A percentile compares a stretch with the other conserved stretches of the same genome.
phyloP scores from a whole-genome alignment of 2,888 invertebrate species.

The Eupithecia tripunctaria region DNA sequence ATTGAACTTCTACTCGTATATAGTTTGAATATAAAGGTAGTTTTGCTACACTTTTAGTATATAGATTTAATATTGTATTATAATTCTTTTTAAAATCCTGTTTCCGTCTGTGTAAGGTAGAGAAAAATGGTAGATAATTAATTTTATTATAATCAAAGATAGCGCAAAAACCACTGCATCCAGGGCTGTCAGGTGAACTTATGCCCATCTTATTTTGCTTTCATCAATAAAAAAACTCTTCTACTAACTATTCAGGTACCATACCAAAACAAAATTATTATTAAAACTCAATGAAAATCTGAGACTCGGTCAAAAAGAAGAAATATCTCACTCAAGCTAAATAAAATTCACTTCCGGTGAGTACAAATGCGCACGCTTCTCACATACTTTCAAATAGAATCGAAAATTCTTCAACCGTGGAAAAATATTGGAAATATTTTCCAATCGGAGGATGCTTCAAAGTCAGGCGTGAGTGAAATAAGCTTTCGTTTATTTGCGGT shows the following conservation, averaged over 20 bases:
- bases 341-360: constrained; percentile 58
- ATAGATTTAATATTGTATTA: no score
- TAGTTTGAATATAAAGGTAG: no score
- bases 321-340: constrained; percentile 48
- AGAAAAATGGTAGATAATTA: no score
- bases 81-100: no score
- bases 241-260: constrained; percentile 15
- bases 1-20: no score
- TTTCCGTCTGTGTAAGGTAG: no score
- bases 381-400: constrained; percentile 64
- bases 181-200: no score
- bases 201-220: background rate
- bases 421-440: constrained; percentile 72
- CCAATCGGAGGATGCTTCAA: constrained; percentile 69
- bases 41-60: no score
- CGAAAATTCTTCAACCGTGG: constrained; percentile 59
- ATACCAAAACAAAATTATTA: constrained; percentile 15
- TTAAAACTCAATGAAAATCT: no score
- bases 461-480: constrained; percentile 70
- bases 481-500: constrained; percentile 67
- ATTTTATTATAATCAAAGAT: no score
- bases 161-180: background rate
- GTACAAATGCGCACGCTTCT: constrained; percentile 39
- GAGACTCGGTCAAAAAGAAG: constrained; percentile 37
- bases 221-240: background rate